A percentile compares a stretch with the other conserved stretches of the same genome.
phyloP scores from a whole-genome alignment of 2,797 vertebrate genomes.

The Craterocephalus amniculus region DNA sequence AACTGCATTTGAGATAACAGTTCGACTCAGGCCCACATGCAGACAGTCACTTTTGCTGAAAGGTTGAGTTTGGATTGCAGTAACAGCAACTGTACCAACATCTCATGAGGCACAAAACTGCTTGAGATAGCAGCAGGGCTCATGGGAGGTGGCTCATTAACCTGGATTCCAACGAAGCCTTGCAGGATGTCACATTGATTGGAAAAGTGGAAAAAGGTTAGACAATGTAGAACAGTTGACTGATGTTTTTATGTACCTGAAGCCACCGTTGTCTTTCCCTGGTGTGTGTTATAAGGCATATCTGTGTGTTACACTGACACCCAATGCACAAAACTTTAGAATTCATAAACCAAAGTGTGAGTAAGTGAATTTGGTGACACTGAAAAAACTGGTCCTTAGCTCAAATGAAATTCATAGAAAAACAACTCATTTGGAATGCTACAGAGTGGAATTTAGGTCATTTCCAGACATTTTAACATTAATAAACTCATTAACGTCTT shows the following conservation, averaged over 20 bases:
- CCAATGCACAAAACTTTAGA: not conserved
- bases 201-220: conserved; percentile 15
- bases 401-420: conserved; percentile 4
- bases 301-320: not conserved
- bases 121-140: conserved; percentile 44
- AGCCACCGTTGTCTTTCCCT: not conserved
- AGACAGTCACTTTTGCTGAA: conserved; percentile 10
- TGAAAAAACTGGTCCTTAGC: not conserved
- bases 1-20: conserved; percentile 20
- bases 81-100: not conserved
- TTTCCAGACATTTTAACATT: conserved; percentile 21
- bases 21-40: not conserved
- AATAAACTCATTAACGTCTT: conserved; percentile 27
- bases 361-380: not conserved
- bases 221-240: conserved; percentile 4
- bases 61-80: conserved; percentile 15
- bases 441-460: conserved; percentile 13
- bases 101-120: conserved; percentile 21
- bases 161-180: conserved; percentile 44
- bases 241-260: not conserved
- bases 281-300: not conserved
- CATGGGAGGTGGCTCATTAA: conserved; percentile 58
- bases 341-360: not conserved
- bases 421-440: conserved; percentile 11
- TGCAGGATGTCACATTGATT: conserved; percentile 15